These are phyloP conservation scores for Nymphicus hollandicus DNA, from an alignment of 2,113 vertebrate genomes.

Conservation along the genomic window DNA sequence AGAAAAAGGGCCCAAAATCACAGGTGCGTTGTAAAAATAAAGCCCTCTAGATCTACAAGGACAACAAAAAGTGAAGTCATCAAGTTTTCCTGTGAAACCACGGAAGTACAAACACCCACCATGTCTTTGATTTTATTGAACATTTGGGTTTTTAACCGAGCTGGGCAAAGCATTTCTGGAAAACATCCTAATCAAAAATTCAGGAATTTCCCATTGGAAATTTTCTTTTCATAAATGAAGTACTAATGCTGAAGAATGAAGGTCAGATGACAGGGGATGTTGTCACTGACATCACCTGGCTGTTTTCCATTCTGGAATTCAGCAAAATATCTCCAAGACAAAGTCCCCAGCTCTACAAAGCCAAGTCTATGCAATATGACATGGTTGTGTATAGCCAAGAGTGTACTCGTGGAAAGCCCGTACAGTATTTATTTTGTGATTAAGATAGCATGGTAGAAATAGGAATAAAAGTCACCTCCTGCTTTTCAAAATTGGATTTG, in stretches of 20 bases:
- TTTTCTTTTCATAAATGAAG: not conserved
- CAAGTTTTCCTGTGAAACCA: not conserved
- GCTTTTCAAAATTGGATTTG: not conserved
- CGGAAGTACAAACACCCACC: not conserved
- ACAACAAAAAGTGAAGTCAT: not conserved
- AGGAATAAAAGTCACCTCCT: rapidly evolving
- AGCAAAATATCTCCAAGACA: not conserved
- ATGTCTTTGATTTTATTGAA: not conserved
- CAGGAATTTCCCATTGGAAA: not conserved
- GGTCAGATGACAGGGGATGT: not conserved
- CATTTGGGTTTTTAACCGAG: not conserved
- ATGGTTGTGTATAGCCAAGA: not conserved
- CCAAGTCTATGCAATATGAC: not conserved
- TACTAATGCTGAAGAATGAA: not conserved
- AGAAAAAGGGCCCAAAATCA: constrained; percentile 34
- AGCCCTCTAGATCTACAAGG: not conserved
- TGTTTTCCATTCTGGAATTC: not conserved
- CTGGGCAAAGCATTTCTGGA: not conserved
- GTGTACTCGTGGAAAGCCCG: not conserved
- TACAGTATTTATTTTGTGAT: not conserved
- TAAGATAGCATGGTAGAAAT: not conserved
- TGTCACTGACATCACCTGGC: not conserved
- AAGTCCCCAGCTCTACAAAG: not conserved
- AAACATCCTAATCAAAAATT: not conserved
- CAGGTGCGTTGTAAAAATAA: constrained; percentile 52